Base-by-base conservation (phyloP, 2,797 vertebrate species). In the Pachyuromys duprasi region DNA sequence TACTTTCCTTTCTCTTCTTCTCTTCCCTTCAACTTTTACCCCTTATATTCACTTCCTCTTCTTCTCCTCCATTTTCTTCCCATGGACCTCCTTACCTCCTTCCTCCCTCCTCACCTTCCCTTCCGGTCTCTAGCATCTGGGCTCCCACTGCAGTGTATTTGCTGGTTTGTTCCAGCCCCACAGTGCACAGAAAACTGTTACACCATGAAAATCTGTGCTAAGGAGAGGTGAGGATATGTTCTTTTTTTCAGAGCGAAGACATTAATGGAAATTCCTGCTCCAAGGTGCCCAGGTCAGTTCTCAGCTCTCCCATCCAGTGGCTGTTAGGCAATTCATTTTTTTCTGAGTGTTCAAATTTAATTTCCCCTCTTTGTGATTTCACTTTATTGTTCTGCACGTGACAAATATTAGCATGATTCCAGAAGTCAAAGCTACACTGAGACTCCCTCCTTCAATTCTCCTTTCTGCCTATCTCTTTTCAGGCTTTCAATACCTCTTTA, bases 281-380 rank as follows among this genome's bases (percentile, higher is more conserved):
- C 31, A 39, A 90, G 57, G 60, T 84, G 69, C n/a, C 49, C 65
- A 53, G 55, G 33, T 17, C 84, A n/a, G 22, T 45, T 57, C 3
- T 49, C 69, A 39, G 49, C 3, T 4, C 28, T n/a, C 39, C 39
- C 7, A n/a, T n/a, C 42, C 22, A 0, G 22, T 26, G 88, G n/a
- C 72, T 69, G 28, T 33, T 70, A 90, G 79, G 88, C 18, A 55
- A 74, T 28, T 65, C 31, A 60, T 74, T 88, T 78, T 69, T 78
- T 93, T 86, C 62, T 91, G 57, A 82, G 45, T 4, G 78, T 57
- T 94, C 63, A 82, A 33, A 49, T 78, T 92, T 94, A 90, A 89
- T 94, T 80, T 94, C 63, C 15, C 28, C n/a, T 89, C 74, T 87
- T 84, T 36, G 65, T 83, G 49, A 75, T n/a, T 92, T 88, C 33